Evolutionary conservation across 2,888 invertebrate genomes (phyloP).

Genomic region (Ephialtes manifestator): DNA sequence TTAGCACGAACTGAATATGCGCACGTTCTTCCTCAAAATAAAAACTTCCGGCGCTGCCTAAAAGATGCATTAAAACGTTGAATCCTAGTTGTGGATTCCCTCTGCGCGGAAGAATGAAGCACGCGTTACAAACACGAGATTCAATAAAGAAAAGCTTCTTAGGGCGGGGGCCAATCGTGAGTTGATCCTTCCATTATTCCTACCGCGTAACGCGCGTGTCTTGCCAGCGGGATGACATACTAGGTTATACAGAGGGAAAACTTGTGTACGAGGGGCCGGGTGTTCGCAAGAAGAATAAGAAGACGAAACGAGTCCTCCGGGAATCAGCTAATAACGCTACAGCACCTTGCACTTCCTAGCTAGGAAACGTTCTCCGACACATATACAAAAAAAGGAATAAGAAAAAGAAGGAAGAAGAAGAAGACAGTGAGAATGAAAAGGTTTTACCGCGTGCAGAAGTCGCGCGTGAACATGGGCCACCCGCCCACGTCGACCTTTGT

Average conservation of each 20-base stretch:
- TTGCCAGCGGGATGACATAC: conserved; percentile 75
- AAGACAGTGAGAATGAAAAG: conserved; percentile 57
- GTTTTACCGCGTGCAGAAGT: conserved; percentile 63
- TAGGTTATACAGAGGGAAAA: conserved; percentile 58
- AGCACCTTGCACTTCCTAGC: conserved; percentile 59
- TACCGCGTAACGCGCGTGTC: conserved; percentile 78
- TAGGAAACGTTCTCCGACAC: conserved; percentile 1
- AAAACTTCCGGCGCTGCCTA: conserved; percentile 43
- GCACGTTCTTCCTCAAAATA: background rate
- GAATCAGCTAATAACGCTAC: conserved; percentile 56
- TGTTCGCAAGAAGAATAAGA: conserved; percentile 46
- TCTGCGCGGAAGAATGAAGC: conserved; percentile 40
- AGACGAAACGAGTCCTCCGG: conserved; percentile 47
- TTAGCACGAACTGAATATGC: background rate
- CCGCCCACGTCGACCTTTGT: conserved; percentile 71
- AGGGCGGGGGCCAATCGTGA: conserved; percentile 35
- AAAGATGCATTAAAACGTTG: background rate
- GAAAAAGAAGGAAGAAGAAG: conserved; percentile 16
- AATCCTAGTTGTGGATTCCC: background rate
- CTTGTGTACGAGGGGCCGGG: conserved; percentile 43
- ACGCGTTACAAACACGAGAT: conserved; percentile 43
- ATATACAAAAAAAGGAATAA: background rate
- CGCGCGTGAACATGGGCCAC: conserved; percentile 70
- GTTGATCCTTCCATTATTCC: conserved; percentile 37
- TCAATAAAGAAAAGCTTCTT: conserved; percentile 37